Evolutionary conservation across 2,797 vertebrate genomes (phyloP).

Genomic region (Cottoperca gobio): DNA sequence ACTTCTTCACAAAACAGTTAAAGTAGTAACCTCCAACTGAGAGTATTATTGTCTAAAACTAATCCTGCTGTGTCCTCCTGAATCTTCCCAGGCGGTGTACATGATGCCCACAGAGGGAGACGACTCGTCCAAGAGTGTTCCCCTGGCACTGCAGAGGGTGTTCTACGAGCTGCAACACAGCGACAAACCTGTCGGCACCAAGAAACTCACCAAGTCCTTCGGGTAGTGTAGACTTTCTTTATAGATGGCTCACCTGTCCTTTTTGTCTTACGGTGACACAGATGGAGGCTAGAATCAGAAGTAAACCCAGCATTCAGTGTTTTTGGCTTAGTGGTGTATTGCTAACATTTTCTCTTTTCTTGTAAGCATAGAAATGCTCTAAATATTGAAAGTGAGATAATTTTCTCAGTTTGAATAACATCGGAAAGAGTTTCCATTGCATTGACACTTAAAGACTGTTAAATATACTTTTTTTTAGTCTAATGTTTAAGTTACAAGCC

Average conservation of each 20-base stretch:
- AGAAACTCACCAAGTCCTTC: slow-evolving; percentile 99
- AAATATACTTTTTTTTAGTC: neutral
- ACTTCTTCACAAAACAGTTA: neutral
- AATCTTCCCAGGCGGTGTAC: slow-evolving; percentile 91
- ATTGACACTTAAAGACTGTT: neutral
- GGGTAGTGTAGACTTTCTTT: slow-evolving; percentile 83
- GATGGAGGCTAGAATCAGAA: neutral
- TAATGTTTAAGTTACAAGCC: neutral
- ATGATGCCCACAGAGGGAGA: slow-evolving; percentile 99
- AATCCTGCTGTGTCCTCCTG: slow-evolving; percentile 1
- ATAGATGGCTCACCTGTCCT: neutral
- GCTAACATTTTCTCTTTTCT: neutral
- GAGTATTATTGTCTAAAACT: neutral
- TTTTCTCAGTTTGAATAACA: neutral
- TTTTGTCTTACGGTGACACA: neutral
- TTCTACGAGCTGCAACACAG: slow-evolving; percentile 99
- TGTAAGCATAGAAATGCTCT: neutral
- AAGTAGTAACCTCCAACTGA: neutral
- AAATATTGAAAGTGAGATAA: neutral
- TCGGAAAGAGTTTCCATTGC: neutral
- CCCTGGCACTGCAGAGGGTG: slow-evolving; percentile 96
- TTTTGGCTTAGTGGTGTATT: neutral
- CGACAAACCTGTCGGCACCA: slow-evolving; percentile 98
- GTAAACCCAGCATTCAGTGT: neutral
- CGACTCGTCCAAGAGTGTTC: slow-evolving; percentile 98